Conservation (phyloP, 2,888 invertebrate species). For the Ichneumoninae sp. region DNA sequence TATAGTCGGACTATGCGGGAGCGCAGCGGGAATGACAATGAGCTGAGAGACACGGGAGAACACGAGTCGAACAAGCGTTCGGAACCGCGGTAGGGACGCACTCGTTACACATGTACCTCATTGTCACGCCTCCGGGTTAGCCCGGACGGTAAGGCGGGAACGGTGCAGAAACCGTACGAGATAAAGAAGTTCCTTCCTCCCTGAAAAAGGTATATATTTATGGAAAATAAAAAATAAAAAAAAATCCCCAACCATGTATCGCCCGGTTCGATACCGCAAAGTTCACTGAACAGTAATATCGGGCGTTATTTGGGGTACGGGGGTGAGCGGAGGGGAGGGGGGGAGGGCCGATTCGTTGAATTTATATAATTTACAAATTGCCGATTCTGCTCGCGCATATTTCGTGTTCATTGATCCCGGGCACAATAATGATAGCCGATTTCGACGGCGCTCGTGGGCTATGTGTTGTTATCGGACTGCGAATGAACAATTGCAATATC, state of each 20-base stretch:
- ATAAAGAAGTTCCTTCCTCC: background rate
- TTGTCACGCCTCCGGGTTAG: conserved; percentile 59
- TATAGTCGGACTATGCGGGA: conserved; percentile 46
- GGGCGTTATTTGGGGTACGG: conserved; percentile 10
- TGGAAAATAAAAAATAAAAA: background rate
- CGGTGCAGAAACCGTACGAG: background rate
- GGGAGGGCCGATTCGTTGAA: conserved; percentile 48
- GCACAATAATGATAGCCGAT: conserved; percentile 44
- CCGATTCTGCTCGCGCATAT: conserved; percentile 64
- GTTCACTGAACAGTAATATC: conserved; percentile 59
- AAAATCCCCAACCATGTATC: background rate
- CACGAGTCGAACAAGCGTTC: conserved; percentile 69
- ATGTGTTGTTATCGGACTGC: conserved; percentile 56
- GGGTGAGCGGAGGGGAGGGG: too few relatives aligned
- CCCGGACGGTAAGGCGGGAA: conserved; percentile 29
- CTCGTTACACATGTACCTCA: conserved; percentile 70
- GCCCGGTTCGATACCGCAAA: conserved; percentile 40
- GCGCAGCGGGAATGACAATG: conserved; percentile 74
- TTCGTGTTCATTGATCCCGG: conserved; percentile 75
- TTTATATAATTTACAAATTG: conserved; percentile 67
- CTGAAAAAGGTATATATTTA: background rate
- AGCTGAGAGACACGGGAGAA: conserved; percentile 65
- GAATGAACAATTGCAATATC: conserved; percentile 66
- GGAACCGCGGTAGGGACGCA: conserved; percentile 67
- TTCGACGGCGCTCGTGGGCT: conserved; percentile 34